Conservation (phyloP, 2,888 invertebrate genomes). For the Tethea ocularis region DNA sequence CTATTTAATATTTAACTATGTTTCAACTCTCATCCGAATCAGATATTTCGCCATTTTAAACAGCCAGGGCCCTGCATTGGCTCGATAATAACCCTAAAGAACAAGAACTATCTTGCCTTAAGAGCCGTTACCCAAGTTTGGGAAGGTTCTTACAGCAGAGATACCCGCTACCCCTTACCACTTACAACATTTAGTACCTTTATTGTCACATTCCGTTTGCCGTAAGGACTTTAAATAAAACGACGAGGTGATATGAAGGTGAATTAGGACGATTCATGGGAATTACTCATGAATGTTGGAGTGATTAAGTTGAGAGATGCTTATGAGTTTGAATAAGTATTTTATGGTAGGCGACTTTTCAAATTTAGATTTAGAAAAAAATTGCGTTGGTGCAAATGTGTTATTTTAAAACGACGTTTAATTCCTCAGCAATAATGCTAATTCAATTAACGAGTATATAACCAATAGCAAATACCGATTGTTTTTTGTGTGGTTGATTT, state of each 20-base stretch:
- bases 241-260: background rate
- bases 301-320: background rate
- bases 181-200: background rate
- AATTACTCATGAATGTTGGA: background rate
- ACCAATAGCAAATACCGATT: no score
- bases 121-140: background rate
- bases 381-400: no score
- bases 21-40: background rate
- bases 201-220: background rate
- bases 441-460: no score
- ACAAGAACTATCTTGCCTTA: background rate
- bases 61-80: background rate
- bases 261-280: conserved; percentile 1
- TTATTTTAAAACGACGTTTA: no score
- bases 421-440: no score
- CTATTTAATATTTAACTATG: no score
- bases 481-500: no score
- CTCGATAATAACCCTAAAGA: background rate
- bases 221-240: conserved; percentile 1
- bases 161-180: background rate
- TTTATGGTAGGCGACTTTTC: background rate
- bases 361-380: no score
- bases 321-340: background rate
- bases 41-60: no score
- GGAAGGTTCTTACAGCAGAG: background rate